These are phyloP conservation scores for Strigamia maritima DNA, from an alignment of 2,888 invertebrate species.

Conservation along the genomic window DNA sequence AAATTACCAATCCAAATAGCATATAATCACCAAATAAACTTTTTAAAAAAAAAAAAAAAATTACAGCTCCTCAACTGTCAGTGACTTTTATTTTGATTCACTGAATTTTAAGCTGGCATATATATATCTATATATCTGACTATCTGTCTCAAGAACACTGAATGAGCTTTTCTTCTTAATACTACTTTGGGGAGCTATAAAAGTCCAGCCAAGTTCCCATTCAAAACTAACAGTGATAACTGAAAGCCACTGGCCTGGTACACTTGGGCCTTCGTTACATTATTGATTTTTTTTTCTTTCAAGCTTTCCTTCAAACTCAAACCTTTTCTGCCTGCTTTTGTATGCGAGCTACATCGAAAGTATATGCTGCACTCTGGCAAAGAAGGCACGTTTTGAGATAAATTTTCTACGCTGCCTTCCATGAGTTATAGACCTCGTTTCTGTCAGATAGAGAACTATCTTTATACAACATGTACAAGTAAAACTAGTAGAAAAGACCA, in stretches of 20 bases:
- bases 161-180: slow-evolving; percentile 10
- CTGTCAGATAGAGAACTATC: slow-evolving; percentile 15
- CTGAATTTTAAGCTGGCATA: slow-evolving; percentile 10
- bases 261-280: slow-evolving; percentile 15
- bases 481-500: slow-evolving; percentile 3
- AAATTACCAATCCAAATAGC: no score
- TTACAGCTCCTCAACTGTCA: neutral
- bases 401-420: slow-evolving; percentile 10
- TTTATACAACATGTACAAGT: slow-evolving; percentile 2
- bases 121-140: slow-evolving; percentile 15
- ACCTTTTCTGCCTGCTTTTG: slow-evolving; percentile 5
- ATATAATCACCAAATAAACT: neutral
- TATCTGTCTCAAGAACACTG: slow-evolving; percentile 10
- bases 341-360: slow-evolving; percentile 15
- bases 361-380: slow-evolving; percentile 15
- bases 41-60: neutral
- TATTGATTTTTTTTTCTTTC: slow-evolving; percentile 15
- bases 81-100: slow-evolving; percentile 3
- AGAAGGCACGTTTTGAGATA: slow-evolving; percentile 15
- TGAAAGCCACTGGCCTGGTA: slow-evolving; percentile 10
- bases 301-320: neutral
- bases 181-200: slow-evolving; percentile 6
- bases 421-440: slow-evolving; percentile 15
- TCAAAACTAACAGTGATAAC: slow-evolving; percentile 15
- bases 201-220: slow-evolving; percentile 10